Evolutionary conservation across 2,888 invertebrate species (phyloP).

Genomic region (Cosmia pyralina): DNA sequence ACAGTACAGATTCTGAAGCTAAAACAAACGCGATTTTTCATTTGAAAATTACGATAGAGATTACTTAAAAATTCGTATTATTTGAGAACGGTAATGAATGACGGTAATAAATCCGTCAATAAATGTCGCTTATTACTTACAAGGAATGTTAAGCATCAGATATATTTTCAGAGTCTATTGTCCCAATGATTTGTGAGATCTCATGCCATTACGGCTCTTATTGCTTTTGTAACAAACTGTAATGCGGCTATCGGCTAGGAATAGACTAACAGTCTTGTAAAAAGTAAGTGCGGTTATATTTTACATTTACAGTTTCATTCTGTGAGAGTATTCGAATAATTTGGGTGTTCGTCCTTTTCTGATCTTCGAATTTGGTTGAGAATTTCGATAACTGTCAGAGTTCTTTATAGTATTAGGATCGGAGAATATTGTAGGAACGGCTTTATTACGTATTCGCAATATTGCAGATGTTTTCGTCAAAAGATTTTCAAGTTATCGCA

Average conservation of each 20-base stretch:
- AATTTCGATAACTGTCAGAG: slow-evolving; percentile 10
- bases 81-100: slow-evolving; percentile 30
- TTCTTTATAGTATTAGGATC: slow-evolving; percentile 18
- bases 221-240: slow-evolving; percentile 51
- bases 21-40: slow-evolving; percentile 14
- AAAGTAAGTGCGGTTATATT: slow-evolving; percentile 43
- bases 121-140: slow-evolving; percentile 37
- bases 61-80: slow-evolving; percentile 17
- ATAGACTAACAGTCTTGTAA: slow-evolving; percentile 30
- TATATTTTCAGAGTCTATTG: slow-evolving; percentile 46
- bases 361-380: slow-evolving; percentile 23
- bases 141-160: slow-evolving; percentile 47
- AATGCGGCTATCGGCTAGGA: slow-evolving; percentile 28
- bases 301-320: slow-evolving; percentile 32
- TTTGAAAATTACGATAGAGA: slow-evolving; percentile 3
- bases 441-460: neutral
- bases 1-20: neutral
- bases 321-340: slow-evolving; percentile 15
- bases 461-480: neutral
- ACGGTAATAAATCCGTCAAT: slow-evolving; percentile 31
- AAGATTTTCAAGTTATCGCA: neutral
- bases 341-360: slow-evolving; percentile 22
- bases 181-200: slow-evolving; percentile 46
- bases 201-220: slow-evolving; percentile 48
- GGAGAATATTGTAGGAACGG: neutral